Evolutionary conservation across 2,113 vertebrate genomes (phyloP), one percentile per base, ranked within the genome.

Genomic region (Coturnix japonica): DNA sequence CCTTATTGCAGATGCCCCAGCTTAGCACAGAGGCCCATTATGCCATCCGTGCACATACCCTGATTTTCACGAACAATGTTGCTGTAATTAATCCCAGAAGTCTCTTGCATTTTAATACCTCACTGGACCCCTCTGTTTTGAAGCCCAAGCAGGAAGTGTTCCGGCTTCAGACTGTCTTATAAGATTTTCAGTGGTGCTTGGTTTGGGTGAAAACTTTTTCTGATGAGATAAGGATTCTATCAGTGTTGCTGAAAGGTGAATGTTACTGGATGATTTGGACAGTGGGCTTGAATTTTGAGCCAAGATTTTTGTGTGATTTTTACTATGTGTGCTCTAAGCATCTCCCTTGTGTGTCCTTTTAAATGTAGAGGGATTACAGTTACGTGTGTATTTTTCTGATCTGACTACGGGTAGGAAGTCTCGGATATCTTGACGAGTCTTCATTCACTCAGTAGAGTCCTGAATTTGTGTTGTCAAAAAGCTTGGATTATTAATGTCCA

Each of bases 51-150:
- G 67, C 33, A 47, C n/a, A 53, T 43, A 70, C 59, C 31, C 71
- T 66, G 43, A 59, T 92, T 93, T 93, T 91, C 37, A 9, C 39
- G 51, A 87, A 16, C 20, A 41, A 0, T 79, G 31, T 72, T 90
- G 57, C 41, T 75, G 71, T 93, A 91, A 87, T 89, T 85, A 82
- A 67, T 79, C 63, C 87, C 67, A 56, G 64, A 91, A 87, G 9
- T 82, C 3, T 0, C 61, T 60, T 85, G 51, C 67, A 13, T 92
- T 93, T 85, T 84, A 87, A 79, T 60, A 56, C 63, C 85, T 85
- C 35, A 13, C 22, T 64, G 59, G 25, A 56, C 64, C 41, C 7
- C 51, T 66, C 66, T 89, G 1, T 89, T 95, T 65, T 76, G 54
- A 78, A 94, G 64, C 70, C 26, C 51, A 76, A 53, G 3, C 71